phyloP scores from a whole-genome alignment of 2,797 vertebrate species.

The Hemibagrus guttatus region DNA sequence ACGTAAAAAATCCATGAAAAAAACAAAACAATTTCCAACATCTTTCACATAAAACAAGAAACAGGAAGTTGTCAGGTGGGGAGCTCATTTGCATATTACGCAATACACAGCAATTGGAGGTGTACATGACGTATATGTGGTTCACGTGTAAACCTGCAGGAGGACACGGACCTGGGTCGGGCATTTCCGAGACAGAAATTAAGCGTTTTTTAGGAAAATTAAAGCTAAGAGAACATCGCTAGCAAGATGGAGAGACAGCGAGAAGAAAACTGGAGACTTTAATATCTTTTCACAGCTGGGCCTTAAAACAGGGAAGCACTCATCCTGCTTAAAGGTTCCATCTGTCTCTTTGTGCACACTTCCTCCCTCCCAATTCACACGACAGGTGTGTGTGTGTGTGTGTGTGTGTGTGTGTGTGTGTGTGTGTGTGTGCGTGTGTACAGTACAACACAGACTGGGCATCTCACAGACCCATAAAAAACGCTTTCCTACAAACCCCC shows the following conservation, averaged over 20 bases:
- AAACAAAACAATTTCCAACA: neutral
- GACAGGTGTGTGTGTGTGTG: slow-evolving; percentile 51
- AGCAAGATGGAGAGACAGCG: too few relatives aligned
- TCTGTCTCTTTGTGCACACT: slow-evolving; percentile 60
- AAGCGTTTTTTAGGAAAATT: neutral
- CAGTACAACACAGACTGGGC: neutral
- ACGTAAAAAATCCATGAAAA: neutral
- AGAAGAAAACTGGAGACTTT: slow-evolving; percentile 1
- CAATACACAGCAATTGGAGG: neutral
- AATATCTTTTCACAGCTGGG: slow-evolving; percentile 36
- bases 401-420: slow-evolving; percentile 50
- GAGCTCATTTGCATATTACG: slow-evolving; percentile 10
- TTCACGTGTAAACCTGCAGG: neutral
- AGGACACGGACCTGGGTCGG: too few relatives aligned
- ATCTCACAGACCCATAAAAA: neutral
- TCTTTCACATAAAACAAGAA: slow-evolving; percentile 3
- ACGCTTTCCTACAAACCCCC: neutral
- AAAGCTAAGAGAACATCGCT: too few relatives aligned
- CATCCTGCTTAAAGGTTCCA: slow-evolving; percentile 63
- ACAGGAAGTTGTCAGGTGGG: neutral
- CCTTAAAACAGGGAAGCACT: slow-evolving; percentile 57
- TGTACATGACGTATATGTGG: neutral
- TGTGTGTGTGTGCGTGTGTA: slow-evolving; percentile 14
- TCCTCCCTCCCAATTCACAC: slow-evolving; percentile 43
- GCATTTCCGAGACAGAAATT: neutral